Base-by-base conservation (phyloP, 1,140 invertebrate species). In the Drosophila bocki region DNA sequence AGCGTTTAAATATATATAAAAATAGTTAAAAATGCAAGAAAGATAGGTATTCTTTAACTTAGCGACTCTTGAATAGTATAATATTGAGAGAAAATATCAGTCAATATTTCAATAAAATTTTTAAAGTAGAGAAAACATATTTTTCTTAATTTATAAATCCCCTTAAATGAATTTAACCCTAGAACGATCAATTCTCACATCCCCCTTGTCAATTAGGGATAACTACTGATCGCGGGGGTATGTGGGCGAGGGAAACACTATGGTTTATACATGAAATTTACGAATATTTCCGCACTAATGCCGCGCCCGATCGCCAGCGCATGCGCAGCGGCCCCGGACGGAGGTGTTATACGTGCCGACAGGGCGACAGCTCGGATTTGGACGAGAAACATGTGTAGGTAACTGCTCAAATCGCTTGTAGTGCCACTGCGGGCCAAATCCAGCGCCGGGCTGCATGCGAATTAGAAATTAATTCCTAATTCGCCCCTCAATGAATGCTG, bases 401-500 rank as follows among this genome's bases (percentile, higher is more conserved):
- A 87, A 86, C 80, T 91, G 87, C 78, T 88, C 80, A 81, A 72
- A 76, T 82, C 77, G 71, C 61, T 81, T 87, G 79, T 78, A 72
- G 74, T 69, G 68, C 59, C 54, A 58, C 53, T 57, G 56, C 62
- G 53, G 22, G 76, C 59, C 75, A 42, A 48, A 64, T 44, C 51
- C 61, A 62, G 77, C 68, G 81, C 80, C 87, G 75, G 75, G 75
- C 70, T 87, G 84, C 78, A 83, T 88, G 80, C 84, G 87, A 88
- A 91, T 91, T 91, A 82, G 87, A 91, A 91, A 88, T 91, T 91
- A 91, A 78, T 86, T 87, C 82, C 91, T 84, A 91, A 78, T 86
- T 87, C 82, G 80, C 82, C 75, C 72, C 69, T 83, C 64, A 80
- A 75, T 88, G 76, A 70, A 58, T 80, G 70, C 68, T 33, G 45